These are phyloP conservation scores for Metopolophium dirhodum DNA, from an alignment of 1,140 invertebrate genomes.

Conservation along the genomic window DNA sequence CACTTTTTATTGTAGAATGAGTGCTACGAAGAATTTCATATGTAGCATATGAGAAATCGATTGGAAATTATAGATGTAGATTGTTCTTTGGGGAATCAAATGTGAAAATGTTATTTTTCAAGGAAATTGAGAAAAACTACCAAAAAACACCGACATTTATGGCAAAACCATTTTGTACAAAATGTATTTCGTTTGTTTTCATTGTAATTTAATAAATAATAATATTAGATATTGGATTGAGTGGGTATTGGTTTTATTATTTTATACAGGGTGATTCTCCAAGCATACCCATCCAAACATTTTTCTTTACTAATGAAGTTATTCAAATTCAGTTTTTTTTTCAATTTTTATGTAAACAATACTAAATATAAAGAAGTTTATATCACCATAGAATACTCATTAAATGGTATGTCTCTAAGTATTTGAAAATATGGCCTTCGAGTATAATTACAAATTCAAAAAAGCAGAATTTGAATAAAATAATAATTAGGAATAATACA, in stretches of 20 bases:
- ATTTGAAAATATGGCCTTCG: not conserved
- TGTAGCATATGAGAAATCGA: not conserved
- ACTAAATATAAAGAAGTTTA: not conserved
- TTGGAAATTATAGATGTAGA: constrained; percentile 24
- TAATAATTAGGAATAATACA: not conserved
- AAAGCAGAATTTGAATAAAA: not conserved
- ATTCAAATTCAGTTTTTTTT: not conserved
- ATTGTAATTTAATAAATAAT: constrained; percentile 16
- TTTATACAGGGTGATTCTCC: not conserved
- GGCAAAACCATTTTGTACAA: not conserved
- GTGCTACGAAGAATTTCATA: not conserved
- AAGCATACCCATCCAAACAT: not conserved
- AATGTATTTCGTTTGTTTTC: not conserved
- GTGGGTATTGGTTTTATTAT: constrained; percentile 4
- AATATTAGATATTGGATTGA: constrained; percentile 13
- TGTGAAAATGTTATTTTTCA: not conserved
- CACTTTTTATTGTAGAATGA: not conserved
- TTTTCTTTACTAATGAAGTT: not conserved
- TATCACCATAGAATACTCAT: not conserved
- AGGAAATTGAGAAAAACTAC: not conserved
- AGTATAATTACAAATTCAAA: not conserved
- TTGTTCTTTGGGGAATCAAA: not conserved
- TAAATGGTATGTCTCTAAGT: not conserved
- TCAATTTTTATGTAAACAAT: not conserved
- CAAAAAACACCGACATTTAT: not conserved